phyloP scores from a whole-genome alignment of 2,797 vertebrate genomes.

The Gastrophryne carolinensis region DNA sequence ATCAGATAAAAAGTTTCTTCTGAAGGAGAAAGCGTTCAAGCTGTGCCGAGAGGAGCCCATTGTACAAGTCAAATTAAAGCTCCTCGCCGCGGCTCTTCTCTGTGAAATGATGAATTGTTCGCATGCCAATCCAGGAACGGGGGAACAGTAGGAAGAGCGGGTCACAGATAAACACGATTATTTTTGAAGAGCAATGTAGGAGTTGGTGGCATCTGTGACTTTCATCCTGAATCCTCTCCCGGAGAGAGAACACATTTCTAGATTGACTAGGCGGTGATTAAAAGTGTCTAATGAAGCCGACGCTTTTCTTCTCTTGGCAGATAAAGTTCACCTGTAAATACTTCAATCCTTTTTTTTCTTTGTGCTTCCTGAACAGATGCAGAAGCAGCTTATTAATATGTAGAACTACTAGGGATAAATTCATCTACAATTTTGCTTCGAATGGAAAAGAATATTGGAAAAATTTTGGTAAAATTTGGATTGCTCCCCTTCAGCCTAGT shows the following conservation, averaged over 20 bases:
- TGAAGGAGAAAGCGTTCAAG: background rate
- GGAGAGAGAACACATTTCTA: conserved; percentile 23
- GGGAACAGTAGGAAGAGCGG: conserved; percentile 36
- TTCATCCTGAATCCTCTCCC: conserved; percentile 38
- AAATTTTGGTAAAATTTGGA: too few relatives aligned
- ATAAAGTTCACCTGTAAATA: background rate
- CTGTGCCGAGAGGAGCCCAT: background rate
- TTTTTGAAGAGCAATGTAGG: conserved; percentile 45
- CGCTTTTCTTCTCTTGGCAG: conserved; percentile 7
- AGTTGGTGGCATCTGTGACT: conserved; percentile 41
- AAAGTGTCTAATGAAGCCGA: conserved; percentile 11
- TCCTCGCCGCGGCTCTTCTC: conserved; percentile 10
- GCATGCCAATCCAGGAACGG: conserved; percentile 18
- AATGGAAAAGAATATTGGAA: too few relatives aligned
- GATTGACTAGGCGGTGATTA: conserved; percentile 44
- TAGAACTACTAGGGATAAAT: background rate
- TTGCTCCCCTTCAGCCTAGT: too few relatives aligned
- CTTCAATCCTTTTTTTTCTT: background rate
- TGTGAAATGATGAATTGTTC: conserved; percentile 33
- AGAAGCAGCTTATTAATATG: too few relatives aligned
- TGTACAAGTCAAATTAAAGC: conserved; percentile 26
- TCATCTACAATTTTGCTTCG: too few relatives aligned
- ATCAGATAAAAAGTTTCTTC: background rate
- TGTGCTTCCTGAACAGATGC: background rate
- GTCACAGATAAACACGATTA: conserved; percentile 48